Evolutionary conservation across 2,888 invertebrate species (phyloP).

Genomic region (Lapara coniferarum): DNA sequence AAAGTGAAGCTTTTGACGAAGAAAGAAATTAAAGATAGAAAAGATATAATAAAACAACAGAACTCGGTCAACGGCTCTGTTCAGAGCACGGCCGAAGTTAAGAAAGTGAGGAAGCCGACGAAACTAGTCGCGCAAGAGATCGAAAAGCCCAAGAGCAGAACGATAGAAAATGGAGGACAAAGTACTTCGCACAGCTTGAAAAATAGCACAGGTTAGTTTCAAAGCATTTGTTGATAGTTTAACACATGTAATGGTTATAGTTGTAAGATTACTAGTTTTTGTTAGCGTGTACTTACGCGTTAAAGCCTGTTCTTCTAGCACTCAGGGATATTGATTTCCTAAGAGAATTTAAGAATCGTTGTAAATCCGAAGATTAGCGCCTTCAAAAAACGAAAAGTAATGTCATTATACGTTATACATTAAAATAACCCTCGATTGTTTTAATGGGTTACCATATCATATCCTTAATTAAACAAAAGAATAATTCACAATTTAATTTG

Average conservation of each 20-base stretch:
- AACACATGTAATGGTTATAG: too few species aligned
- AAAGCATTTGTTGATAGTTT: background rate
- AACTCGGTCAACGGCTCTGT: slow-evolving; percentile 59
- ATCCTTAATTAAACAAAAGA: background rate
- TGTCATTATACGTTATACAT: too few species aligned
- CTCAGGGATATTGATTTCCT: too few species aligned
- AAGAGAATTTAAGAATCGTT: too few species aligned
- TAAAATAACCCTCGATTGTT: background rate
- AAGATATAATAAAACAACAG: slow-evolving; percentile 72
- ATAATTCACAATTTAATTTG: slow-evolving; percentile 12
- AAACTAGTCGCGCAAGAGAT: slow-evolving; percentile 60
- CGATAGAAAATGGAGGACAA: slow-evolving; percentile 66
- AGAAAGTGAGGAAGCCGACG: slow-evolving; percentile 64
- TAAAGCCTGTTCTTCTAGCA: too few species aligned
- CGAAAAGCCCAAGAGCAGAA: slow-evolving; percentile 59
- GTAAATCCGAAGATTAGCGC: too few species aligned
- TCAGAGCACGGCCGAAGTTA: slow-evolving; percentile 58
- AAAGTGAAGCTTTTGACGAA: slow-evolving; percentile 72
- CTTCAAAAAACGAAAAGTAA: too few species aligned
- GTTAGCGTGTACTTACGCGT: too few species aligned
- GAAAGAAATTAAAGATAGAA: slow-evolving; percentile 72
- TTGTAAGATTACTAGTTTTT: too few species aligned
- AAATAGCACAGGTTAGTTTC: slow-evolving; percentile 55
- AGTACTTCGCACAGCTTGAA: slow-evolving; percentile 56
- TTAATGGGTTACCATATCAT: too few species aligned